phyloP scores from a whole-genome alignment of 2,888 invertebrate species.

The Phytoseiulus persimilis region DNA sequence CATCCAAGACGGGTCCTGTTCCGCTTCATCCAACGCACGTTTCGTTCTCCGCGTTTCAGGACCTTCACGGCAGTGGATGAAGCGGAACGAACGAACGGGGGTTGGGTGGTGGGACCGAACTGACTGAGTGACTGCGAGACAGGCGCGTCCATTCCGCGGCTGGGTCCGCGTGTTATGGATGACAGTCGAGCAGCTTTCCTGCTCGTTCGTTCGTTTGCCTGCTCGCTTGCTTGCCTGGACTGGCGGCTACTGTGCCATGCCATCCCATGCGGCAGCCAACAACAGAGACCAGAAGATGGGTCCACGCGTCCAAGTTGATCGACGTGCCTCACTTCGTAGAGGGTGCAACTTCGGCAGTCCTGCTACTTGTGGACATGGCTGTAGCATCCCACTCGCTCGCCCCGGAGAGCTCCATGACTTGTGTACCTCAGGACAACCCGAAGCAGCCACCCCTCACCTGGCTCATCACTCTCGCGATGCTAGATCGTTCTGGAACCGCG shows the following conservation, averaged over 20 bases:
- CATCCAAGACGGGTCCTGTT: too few relatives aligned
- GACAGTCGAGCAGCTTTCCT: background rate
- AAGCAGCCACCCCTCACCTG: too few relatives aligned
- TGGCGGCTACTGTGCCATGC: background rate
- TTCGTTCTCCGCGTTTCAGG: too few relatives aligned
- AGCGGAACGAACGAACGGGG: background rate
- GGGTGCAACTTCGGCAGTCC: background rate
- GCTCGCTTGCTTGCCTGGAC: background rate
- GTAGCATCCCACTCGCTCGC: too few relatives aligned
- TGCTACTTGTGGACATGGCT: background rate
- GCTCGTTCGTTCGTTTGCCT: background rate
- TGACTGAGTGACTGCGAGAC: background rate
- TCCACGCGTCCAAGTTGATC: background rate
- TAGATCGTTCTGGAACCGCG: too few relatives aligned
- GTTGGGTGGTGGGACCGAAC: background rate
- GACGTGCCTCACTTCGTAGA: background rate
- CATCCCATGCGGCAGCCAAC: background rate
- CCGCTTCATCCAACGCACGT: too few relatives aligned
- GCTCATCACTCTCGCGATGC: too few relatives aligned
- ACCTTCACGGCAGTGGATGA: background rate
- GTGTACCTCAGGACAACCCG: too few relatives aligned
- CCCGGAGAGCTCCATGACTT: too few relatives aligned
- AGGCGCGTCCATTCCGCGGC: background rate
- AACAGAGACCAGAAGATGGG: constrained; percentile 5
- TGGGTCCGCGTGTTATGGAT: background rate